These are phyloP conservation scores for Agrilus planipennis DNA, from an alignment of 1,140 invertebrate species.

Conservation along the genomic window DNA sequence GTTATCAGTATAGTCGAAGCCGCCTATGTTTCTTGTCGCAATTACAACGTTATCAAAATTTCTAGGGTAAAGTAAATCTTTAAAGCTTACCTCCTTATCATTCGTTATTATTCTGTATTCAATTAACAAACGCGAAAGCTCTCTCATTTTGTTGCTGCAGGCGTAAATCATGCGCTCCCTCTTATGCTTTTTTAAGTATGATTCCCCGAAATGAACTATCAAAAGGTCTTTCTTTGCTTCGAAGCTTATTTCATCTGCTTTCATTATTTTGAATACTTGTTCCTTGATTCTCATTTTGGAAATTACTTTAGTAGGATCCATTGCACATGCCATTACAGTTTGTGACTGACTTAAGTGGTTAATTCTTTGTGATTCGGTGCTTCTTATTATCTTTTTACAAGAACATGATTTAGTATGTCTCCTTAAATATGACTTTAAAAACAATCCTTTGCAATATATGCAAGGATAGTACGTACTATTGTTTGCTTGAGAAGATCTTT, in stretches of 20 bases:
- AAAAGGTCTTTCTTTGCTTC: constrained; percentile 7
- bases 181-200: constrained; percentile 5
- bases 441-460: constrained; percentile 9
- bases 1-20: constrained; percentile 4
- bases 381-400: background rate
- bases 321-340: constrained; percentile 5
- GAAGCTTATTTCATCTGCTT: constrained; percentile 4
- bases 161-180: constrained; percentile 5
- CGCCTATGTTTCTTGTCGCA: constrained; percentile 3
- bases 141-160: constrained; percentile 7
- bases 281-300: constrained; percentile 8
- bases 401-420: constrained; percentile 7
- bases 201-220: constrained; percentile 6
- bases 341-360: constrained; percentile 5
- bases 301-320: constrained; percentile 7
- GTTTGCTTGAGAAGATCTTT: background rate
- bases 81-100: constrained; percentile 3
- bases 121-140: constrained; percentile 8
- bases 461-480: constrained; percentile 9
- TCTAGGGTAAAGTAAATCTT: constrained; percentile 5
- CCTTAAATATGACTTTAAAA: constrained; percentile 7
- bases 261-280: constrained; percentile 7
- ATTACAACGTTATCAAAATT: constrained; percentile 6
- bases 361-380: background rate
- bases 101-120: constrained; percentile 2